Percentiles rank a stretch among this genome's conserved stretches.
These are phyloP conservation scores for Chrysolina oricalcia DNA, from an alignment of 2,888 invertebrate genomes.

Conservation along the genomic window DNA sequence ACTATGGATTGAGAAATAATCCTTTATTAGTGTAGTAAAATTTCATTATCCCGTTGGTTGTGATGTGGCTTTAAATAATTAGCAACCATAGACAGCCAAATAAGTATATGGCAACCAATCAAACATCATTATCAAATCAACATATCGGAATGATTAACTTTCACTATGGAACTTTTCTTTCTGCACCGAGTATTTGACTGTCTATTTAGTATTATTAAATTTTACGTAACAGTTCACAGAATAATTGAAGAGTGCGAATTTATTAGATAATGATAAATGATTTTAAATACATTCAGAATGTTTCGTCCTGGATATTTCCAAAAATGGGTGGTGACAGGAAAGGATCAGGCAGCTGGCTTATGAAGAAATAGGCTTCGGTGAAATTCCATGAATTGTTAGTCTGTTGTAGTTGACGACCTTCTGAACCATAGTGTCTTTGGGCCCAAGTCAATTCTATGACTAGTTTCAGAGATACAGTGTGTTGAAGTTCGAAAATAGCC, in stretches of 20 bases:
- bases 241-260: not conserved
- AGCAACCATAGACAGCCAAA: not conserved
- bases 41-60: not conserved
- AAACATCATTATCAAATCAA: slow-evolving; percentile 1
- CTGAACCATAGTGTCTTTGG: too few species aligned
- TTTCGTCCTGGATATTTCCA: too few species aligned
- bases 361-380: too few species aligned
- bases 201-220: not conserved
- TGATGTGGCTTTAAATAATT: slow-evolving; percentile 6
- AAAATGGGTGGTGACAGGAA: too few species aligned
- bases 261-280: too few species aligned
- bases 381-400: too few species aligned
- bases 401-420: too few species aligned
- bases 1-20: not conserved
- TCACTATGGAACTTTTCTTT: slow-evolving; percentile 4
- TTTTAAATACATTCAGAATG: too few species aligned
- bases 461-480: too few species aligned
- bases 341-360: too few species aligned
- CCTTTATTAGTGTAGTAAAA: not conserved
- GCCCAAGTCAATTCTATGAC: too few species aligned
- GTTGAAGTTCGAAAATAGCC: too few species aligned
- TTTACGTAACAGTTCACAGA: not conserved
- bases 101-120: not conserved
- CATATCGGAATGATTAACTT: not conserved
- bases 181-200: not conserved